Conservation (phyloP, 2,888 invertebrate genomes). For the Apoderus coryli region DNA sequence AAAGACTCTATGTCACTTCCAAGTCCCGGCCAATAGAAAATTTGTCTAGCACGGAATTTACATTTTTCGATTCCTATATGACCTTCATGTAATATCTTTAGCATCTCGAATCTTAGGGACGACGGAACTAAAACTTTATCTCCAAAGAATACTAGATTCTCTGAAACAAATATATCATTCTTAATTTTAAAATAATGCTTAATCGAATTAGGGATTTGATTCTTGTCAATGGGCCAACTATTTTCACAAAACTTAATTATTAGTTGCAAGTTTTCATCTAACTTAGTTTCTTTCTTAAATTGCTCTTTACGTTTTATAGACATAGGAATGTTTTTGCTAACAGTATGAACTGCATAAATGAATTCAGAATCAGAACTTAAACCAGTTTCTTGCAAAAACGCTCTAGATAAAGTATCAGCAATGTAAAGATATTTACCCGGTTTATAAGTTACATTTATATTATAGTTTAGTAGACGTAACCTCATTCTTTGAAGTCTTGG, state of each 20-base stretch:
- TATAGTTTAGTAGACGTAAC: constrained; percentile 20
- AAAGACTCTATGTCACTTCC: constrained; percentile 7
- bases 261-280: constrained; percentile 11
- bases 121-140: constrained; percentile 13
- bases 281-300: constrained; percentile 14
- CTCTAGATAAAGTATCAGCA: constrained; percentile 15
- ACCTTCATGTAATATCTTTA: constrained; percentile 8
- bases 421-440: constrained; percentile 17
- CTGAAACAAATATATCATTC: constrained; percentile 11
- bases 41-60: constrained; percentile 4
- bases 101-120: constrained; percentile 12
- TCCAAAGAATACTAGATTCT: constrained; percentile 9
- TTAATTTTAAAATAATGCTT: constrained; percentile 12
- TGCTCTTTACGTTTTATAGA: constrained; percentile 12
- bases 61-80: constrained; percentile 6
- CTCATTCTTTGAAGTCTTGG: constrained; percentile 21
- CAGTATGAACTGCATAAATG: constrained; percentile 13
- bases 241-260: constrained; percentile 11
- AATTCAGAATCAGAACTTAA: constrained; percentile 11
- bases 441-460: constrained; percentile 18
- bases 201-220: constrained; percentile 11
- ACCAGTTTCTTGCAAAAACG: constrained; percentile 10
- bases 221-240: constrained; percentile 13
- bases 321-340: constrained; percentile 16
- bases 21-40: too few species aligned